Conservation (phyloP, 2,113 vertebrate genomes). For the Guaruba guarouba region DNA sequence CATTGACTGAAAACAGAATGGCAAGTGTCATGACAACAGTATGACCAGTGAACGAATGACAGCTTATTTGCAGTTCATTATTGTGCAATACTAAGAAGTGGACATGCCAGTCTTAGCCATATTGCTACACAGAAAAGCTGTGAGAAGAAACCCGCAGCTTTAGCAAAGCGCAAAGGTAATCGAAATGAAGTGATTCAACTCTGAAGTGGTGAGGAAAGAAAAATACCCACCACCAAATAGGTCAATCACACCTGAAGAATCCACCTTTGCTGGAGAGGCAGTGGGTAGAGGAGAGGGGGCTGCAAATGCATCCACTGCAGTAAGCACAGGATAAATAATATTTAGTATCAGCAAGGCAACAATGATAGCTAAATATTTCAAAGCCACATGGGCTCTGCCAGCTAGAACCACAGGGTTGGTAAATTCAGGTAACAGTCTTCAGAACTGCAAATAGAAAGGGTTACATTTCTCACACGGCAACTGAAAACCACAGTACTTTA, state of each 20-base stretch:
- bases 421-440: constrained; percentile 5
- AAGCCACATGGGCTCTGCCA: not conserved
- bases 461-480: constrained; percentile 55
- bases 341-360: constrained; percentile 53
- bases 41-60: not conserved
- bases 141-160: not conserved
- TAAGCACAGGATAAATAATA: constrained; percentile 74
- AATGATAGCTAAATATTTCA: constrained; percentile 57
- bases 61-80: constrained; percentile 29
- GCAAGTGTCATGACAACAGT: not conserved
- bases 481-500: not conserved
- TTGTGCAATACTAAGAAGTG: not conserved
- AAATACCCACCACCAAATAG: constrained; percentile 93
- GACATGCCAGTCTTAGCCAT: not conserved
- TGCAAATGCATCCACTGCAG: constrained; percentile 89
- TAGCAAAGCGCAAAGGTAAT: constrained; percentile 24
- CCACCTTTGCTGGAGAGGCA: constrained; percentile 87
- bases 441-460: constrained; percentile 41
- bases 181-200: constrained; percentile 43
- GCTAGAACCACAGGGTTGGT: not conserved
- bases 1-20: not conserved
- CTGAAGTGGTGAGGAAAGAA: constrained; percentile 56
- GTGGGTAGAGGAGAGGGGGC: constrained; percentile 83
- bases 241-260: constrained; percentile 90
- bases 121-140: not conserved